These are phyloP conservation scores for Laticauda colubrina DNA, from an alignment of 2,113 vertebrate genomes.

Conservation along the genomic window DNA sequence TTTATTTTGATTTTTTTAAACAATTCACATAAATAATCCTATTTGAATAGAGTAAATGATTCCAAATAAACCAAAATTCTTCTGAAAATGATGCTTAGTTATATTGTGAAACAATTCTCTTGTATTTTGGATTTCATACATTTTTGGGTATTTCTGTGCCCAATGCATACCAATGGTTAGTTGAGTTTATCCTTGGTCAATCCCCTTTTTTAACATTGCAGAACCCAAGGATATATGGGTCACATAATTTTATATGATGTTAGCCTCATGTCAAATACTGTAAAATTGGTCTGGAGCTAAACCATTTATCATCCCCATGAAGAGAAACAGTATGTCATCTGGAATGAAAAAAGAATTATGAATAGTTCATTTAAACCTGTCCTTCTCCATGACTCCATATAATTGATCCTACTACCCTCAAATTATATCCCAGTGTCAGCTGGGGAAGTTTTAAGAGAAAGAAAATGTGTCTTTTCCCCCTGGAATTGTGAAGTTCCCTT, in stretches of 20 bases:
- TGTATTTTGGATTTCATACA: background rate
- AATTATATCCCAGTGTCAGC: background rate
- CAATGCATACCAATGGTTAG: background rate
- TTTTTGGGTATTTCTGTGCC: background rate
- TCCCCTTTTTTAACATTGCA: conserved; percentile 28
- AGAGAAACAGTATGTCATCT: background rate
- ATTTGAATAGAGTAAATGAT: background rate
- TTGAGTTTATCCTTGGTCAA: conserved; percentile 22
- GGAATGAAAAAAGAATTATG: conserved; percentile 7
- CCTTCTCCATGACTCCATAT: background rate
- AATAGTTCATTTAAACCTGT: background rate
- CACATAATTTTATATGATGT: conserved; percentile 10
- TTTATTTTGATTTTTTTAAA: background rate
- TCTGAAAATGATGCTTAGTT: background rate
- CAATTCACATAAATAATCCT: background rate
- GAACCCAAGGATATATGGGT: background rate
- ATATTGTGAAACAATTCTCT: background rate
- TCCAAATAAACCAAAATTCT: background rate
- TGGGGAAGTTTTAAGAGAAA: background rate
- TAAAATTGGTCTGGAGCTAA: conserved; percentile 30
- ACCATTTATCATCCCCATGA: conserved; percentile 21
- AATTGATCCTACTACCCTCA: background rate
- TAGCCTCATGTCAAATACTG: conserved; percentile 23
- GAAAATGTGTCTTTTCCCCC: background rate
- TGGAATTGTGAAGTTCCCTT: background rate